Conservation (phyloP, 2,797 vertebrate genomes). For the Pipistrellus kuhlii region DNA sequence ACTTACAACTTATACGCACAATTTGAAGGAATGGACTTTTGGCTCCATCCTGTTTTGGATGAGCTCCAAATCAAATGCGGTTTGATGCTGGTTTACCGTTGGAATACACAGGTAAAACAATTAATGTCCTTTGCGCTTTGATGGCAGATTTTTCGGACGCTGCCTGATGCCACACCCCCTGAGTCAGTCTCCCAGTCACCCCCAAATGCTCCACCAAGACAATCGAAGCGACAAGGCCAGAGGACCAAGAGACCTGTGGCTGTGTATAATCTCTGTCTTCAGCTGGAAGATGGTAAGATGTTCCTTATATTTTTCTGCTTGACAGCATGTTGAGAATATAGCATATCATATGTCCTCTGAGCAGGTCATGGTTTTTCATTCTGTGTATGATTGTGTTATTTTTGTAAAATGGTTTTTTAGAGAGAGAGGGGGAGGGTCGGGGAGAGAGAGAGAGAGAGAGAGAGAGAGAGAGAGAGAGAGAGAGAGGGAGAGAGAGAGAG, state of each 20-base stretch:
- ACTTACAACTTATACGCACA: slow-evolving; percentile 54
- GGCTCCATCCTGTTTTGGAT: slow-evolving; percentile 77
- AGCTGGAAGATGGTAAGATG: slow-evolving; percentile 94
- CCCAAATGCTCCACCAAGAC: slow-evolving; percentile 93
- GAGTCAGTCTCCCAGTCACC: slow-evolving; percentile 88
- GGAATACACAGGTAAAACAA: slow-evolving; percentile 82
- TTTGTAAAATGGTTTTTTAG: not conserved
- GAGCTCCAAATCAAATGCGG: slow-evolving; percentile 83
- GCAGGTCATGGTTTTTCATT: slow-evolving; percentile 64
- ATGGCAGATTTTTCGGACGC: slow-evolving; percentile 95
- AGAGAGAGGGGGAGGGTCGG: not conserved
- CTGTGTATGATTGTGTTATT: not conserved
- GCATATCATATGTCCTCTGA: slow-evolving; percentile 47
- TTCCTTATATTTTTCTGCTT: slow-evolving; percentile 70
- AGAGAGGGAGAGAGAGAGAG: no score
- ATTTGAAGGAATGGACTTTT: slow-evolving; percentile 82
- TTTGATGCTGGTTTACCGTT: slow-evolving; percentile 81
- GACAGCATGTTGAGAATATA: slow-evolving; percentile 48
- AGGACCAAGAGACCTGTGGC: slow-evolving; percentile 95
- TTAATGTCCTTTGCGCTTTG: slow-evolving; percentile 83
- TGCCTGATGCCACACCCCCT: slow-evolving; percentile 90
- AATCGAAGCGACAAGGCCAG: slow-evolving; percentile 92
- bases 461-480: not conserved
- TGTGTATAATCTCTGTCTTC: slow-evolving; percentile 95
- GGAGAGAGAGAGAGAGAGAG: no score